These are phyloP conservation scores for Colletes latitarsis DNA, from an alignment of 1,140 invertebrate species.

Conservation along the genomic window DNA sequence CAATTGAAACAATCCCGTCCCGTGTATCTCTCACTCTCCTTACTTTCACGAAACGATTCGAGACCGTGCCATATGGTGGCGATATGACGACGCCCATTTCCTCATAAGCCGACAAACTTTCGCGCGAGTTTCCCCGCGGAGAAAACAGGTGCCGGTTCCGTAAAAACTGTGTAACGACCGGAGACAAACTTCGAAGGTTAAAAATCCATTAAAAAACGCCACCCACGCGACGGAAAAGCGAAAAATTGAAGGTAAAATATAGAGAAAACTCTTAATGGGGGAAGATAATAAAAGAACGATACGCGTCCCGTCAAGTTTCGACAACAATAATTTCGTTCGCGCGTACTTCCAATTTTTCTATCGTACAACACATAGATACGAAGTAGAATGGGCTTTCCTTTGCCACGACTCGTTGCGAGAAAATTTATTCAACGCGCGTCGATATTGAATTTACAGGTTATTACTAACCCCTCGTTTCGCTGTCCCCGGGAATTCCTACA, in stretches of 20 bases:
- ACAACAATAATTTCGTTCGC: background rate
- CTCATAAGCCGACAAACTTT: constrained; percentile 38
- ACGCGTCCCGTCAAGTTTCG: background rate
- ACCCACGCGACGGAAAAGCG: background rate
- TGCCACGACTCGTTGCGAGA: background rate
- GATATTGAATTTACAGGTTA: constrained; percentile 5
- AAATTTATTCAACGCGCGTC: constrained; percentile 6
- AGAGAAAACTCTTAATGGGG: constrained; percentile 1
- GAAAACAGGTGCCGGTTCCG: constrained; percentile 17
- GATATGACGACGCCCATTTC: constrained; percentile 13
- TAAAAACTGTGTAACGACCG: constrained; percentile 3
- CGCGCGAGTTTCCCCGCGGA: background rate
- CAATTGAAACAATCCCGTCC: background rate
- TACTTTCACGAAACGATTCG: background rate
- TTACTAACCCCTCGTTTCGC: background rate
- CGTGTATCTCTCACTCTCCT: background rate
- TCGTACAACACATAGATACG: background rate
- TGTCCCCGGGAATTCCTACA: background rate
- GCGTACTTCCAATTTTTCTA: background rate
- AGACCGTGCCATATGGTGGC: constrained; percentile 26
- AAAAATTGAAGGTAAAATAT: background rate
- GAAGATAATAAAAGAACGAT: background rate
- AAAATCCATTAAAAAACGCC: constrained; percentile 32
- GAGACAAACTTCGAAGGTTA: constrained; percentile 12
- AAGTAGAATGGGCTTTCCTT: background rate